These are phyloP conservation scores for Casuarius casuarius DNA, from an alignment of 2,113 vertebrate genomes.

Conservation along the genomic window DNA sequence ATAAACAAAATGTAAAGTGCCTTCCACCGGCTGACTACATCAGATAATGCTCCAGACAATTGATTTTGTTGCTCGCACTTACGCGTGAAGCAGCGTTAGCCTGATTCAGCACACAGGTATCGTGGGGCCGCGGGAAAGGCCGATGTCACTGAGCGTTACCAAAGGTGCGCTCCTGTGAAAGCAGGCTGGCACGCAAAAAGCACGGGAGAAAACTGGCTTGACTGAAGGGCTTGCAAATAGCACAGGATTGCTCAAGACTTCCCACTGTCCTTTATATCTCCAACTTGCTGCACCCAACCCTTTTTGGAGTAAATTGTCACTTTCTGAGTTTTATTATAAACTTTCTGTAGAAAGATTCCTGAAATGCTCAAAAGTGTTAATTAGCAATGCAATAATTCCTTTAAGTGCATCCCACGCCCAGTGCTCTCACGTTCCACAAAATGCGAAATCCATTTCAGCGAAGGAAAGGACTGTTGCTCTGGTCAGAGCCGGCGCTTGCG, in stretches of 20 bases:
- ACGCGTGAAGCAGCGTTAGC: conserved; percentile 23
- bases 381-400: background rate
- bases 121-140: background rate
- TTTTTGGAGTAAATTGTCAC: background rate
- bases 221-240: background rate
- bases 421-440: background rate
- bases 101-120: conserved; percentile 56
- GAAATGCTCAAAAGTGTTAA: background rate
- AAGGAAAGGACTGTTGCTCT: background rate
- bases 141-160: background rate
- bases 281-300: background rate
- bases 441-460: background rate
- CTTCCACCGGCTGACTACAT: conserved; percentile 38
- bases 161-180: background rate
- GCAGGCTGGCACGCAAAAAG: background rate
- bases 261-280: background rate
- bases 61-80: conserved; percentile 61
- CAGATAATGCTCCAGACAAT: conserved; percentile 68
- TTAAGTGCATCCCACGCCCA: background rate
- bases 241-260: background rate
- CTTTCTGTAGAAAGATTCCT: background rate
- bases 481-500: accelerated
- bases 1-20: conserved; percentile 58
- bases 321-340: background rate
- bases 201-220: background rate